phyloP scores from a whole-genome alignment of 2,888 invertebrate species.

The Tachina fera region DNA sequence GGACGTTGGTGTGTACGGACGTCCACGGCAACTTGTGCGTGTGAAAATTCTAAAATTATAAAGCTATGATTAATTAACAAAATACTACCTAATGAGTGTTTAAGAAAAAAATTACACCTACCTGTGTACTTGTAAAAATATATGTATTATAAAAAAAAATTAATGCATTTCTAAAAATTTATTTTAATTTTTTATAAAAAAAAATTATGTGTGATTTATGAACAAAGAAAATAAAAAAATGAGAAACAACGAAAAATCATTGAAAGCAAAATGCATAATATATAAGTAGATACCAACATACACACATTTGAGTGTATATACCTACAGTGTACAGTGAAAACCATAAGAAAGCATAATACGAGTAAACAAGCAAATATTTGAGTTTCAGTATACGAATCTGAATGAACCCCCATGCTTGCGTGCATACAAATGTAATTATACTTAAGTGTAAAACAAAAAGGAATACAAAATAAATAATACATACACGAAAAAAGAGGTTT shows the following conservation, averaged over 20 bases:
- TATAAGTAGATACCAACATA: background rate
- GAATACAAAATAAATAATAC: conserved; percentile 29
- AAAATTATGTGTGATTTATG: background rate
- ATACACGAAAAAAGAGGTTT: conserved; percentile 1
- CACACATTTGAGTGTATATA: background rate
- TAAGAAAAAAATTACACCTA: background rate
- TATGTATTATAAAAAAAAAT: background rate
- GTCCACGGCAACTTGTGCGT: conserved; percentile 39
- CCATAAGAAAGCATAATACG: conserved; percentile 34
- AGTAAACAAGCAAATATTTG: conserved; percentile 37
- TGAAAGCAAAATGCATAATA: conserved; percentile 67
- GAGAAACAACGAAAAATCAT: conserved; percentile 58
- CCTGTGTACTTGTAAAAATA: background rate
- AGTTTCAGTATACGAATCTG: background rate
- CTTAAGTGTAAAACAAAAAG: conserved; percentile 39
- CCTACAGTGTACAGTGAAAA: conserved; percentile 39
- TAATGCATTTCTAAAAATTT: background rate
- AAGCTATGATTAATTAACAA: conserved; percentile 16
- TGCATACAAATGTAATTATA: conserved; percentile 7
- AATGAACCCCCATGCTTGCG: conserved; percentile 11
- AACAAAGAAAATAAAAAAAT: conserved; percentile 23
- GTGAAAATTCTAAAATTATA: background rate
- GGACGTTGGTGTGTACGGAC: conserved; percentile 67
- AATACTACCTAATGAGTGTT: background rate
- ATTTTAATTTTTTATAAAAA: background rate